A percentile compares a stretch with the other conserved stretches of the same genome.
These are phyloP conservation scores for Linyphia triangularis DNA, from an alignment of 2,888 invertebrate species.

Conservation along the genomic window DNA sequence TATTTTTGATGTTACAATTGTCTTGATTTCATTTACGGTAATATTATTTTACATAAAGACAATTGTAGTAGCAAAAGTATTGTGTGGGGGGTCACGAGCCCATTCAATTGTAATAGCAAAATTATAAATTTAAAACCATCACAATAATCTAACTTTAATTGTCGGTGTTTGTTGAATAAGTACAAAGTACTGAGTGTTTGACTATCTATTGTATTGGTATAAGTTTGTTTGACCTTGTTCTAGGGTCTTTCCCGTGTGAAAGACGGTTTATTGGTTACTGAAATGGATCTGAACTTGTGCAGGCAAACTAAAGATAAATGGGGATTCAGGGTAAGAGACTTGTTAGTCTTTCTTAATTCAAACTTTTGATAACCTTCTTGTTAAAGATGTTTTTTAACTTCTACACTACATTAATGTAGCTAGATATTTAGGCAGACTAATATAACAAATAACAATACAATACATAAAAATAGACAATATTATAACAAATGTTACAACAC, in stretches of 20 bases:
- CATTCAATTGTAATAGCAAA: no score
- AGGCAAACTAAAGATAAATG: conserved; percentile 95
- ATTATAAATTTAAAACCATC: neutral
- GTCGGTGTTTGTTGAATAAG: neutral
- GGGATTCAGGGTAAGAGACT: conserved; percentile 88
- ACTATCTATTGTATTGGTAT: neutral
- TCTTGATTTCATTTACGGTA: no score
- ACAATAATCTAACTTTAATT: neutral
- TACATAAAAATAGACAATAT: neutral
- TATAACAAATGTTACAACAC: neutral
- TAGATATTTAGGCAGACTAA: neutral
- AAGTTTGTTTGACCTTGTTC: conserved; percentile 71
- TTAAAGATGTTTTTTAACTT: neutral
- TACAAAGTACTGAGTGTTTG: neutral
- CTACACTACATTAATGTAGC: neutral
- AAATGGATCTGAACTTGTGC: conserved; percentile 95
- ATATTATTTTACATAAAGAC: no score
- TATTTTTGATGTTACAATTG: no score
- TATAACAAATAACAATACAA: neutral
- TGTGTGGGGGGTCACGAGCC: no score
- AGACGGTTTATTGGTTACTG: conserved; percentile 92
- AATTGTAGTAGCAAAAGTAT: no score
- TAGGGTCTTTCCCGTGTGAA: conserved; percentile 86
- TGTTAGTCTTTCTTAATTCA: no score
- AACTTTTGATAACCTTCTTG: neutral